A percentile compares a stretch with the other conserved stretches of the same genome.
phyloP scores from a whole-genome alignment of 1,140 invertebrate species.

The Drosophila bifasciata region DNA sequence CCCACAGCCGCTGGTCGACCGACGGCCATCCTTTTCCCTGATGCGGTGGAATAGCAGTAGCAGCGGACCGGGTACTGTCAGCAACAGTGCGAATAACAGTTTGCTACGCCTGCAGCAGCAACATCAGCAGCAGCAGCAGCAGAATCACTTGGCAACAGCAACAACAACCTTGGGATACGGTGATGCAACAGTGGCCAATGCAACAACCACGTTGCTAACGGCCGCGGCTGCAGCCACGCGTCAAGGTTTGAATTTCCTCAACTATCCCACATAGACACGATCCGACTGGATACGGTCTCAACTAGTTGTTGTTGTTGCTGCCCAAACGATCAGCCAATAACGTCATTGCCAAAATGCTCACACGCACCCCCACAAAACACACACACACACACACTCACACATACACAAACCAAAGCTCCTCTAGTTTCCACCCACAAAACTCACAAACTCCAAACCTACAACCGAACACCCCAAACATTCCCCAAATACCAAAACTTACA shows the following conservation, averaged over 20 bases:
- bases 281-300: conserved; percentile 29
- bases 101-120: conserved; percentile 58
- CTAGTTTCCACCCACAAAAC: background rate
- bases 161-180: conserved; percentile 52
- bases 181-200: conserved; percentile 56
- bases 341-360: conserved; percentile 58
- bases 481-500: conserved; percentile 7
- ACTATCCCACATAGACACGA: conserved; percentile 19
- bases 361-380: conserved; percentile 29
- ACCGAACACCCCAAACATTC: too few relatives aligned
- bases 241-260: conserved; percentile 80
- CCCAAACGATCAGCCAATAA: conserved; percentile 51
- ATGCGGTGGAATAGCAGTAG: conserved; percentile 84
- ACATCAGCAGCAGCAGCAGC: conserved; percentile 43
- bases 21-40: conserved; percentile 85
- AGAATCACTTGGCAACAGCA: conserved; percentile 48
- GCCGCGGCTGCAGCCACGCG: conserved; percentile 79
- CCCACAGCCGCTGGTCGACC: conserved; percentile 85
- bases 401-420: conserved; percentile 8
- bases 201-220: conserved; percentile 66
- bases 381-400: conserved; percentile 23
- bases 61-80: conserved; percentile 42
- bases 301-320: conserved; percentile 74
- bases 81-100: conserved; percentile 65
- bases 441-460: background rate